Base-by-base conservation (phyloP, 2,797 vertebrate species). In the Enoplosus armatus region DNA sequence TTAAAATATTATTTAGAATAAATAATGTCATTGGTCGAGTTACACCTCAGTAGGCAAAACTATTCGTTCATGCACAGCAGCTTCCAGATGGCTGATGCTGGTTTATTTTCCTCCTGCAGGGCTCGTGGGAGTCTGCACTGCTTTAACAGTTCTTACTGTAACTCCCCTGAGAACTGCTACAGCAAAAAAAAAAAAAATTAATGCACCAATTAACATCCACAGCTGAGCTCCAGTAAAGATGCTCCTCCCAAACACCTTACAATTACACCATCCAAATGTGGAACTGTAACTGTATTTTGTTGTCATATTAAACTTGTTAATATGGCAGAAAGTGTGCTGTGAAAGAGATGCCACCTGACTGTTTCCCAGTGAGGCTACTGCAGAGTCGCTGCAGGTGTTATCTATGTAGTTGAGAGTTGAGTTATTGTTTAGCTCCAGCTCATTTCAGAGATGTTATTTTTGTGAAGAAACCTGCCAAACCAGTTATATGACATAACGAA, bases 1-100 rank as follows among this genome's bases (percentile, higher is more conserved):
- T 43, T 43, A 43, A 18, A 22, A 18, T 6, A 1, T 4, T 11
- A 45, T 41, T 62, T 2, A 7, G 10, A 3, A 15, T 8, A 29
- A 63, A 59, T 18, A 35, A 1, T 0, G 8, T 59, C 12, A 8
- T 14, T 16, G 24, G 64, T 26, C 27, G 53, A n/a, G 56, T 53
- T 63, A 24, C 14, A 6, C 47, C 35, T 56, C 69, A 63, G 51
- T n/a, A 11, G 45, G 15, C 35, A 18, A 8, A 24, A 37, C 50
- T 20, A 47, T 45, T 39, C 0, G 10, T 45, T 58, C 29, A 54
- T 26, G 55, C 67, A n/a, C 53, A 37, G 75, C 72, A 47, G 75
- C 75, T 39, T 65, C 84, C 84, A 85, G 77, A 86, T 85, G 84
- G 75, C 80, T 68, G 70, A 75, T 29, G 48, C 59, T 64, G 74